Percentiles rank a stretch among this genome's conserved stretches.
Evolutionary conservation across 2,888 invertebrate genomes (phyloP).

Genomic region (Macropis europaea): DNA sequence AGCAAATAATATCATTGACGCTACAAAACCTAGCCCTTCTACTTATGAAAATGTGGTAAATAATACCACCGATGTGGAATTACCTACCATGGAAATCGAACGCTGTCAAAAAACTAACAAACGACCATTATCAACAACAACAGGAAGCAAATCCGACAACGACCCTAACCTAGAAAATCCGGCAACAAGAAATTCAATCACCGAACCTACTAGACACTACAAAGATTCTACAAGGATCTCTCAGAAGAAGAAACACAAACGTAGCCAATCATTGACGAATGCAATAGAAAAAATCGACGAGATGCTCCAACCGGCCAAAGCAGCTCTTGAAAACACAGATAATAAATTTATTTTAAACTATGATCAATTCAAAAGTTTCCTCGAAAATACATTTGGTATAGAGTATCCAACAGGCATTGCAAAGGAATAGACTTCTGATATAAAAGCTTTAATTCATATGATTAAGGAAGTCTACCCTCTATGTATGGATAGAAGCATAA

Average conservation of each 20-base stretch:
- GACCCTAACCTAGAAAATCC: too few relatives aligned
- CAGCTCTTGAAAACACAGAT: not conserved
- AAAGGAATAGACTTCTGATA: too few relatives aligned
- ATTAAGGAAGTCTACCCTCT: too few relatives aligned
- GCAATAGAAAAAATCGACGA: not conserved
- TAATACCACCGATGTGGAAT: not conserved
- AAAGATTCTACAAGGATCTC: not conserved
- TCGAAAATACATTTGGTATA: not conserved
- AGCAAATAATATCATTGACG: not conserved
- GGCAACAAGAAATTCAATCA: too few relatives aligned
- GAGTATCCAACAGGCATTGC: not conserved
- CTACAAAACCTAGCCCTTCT: not conserved
- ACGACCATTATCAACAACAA: not conserved
- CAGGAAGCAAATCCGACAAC: not conserved
- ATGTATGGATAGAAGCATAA: too few relatives aligned
- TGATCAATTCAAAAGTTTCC: not conserved
- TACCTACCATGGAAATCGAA: not conserved
- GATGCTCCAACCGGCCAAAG: not conserved
- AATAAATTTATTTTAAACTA: not conserved
- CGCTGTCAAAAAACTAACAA: not conserved
- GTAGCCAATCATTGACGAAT: not conserved
- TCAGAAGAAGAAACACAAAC: not conserved
- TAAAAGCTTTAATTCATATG: too few relatives aligned
- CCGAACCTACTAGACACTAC: too few relatives aligned
- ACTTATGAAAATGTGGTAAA: not conserved